phyloP scores from a whole-genome alignment of 2,113 vertebrate species.

The Misgurnus anguillicaudatus region DNA sequence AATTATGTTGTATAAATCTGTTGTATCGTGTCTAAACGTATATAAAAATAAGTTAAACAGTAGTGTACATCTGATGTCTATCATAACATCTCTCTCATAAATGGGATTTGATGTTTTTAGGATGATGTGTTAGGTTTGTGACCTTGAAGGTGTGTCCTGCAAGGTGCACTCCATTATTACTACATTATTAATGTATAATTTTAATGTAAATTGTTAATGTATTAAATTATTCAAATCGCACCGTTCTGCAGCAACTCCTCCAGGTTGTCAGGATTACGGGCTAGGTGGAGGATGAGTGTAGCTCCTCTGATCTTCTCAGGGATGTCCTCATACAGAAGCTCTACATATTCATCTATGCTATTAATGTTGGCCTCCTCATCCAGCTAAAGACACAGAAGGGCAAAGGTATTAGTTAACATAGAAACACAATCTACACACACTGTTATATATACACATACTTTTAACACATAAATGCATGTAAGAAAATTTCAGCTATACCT shows the following conservation, averaged over 20 bases:
- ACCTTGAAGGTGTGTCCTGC: too few relatives aligned
- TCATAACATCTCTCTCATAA: too few relatives aligned
- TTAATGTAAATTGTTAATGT: too few relatives aligned
- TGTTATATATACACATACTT: background rate
- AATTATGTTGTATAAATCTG: too few relatives aligned
- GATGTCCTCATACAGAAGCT: constrained; percentile 90
- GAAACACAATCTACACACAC: too few relatives aligned
- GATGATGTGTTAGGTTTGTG: too few relatives aligned
- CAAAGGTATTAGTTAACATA: constrained; percentile 34
- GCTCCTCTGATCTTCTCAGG: constrained; percentile 90
- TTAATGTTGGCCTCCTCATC: constrained; percentile 90
- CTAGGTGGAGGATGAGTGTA: constrained; percentile 88
- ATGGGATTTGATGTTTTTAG: too few relatives aligned
- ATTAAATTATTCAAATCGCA: constrained; percentile 53
- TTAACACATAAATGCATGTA: background rate
- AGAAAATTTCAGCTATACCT: constrained; percentile 72
- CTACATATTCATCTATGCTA: constrained; percentile 89
- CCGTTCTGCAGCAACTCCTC: constrained; percentile 89
- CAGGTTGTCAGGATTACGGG: constrained; percentile 89
- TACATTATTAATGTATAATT: too few relatives aligned
- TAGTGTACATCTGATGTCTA: too few relatives aligned
- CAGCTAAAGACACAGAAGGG: constrained; percentile 71
- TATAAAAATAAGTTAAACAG: too few relatives aligned
- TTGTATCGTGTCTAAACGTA: too few relatives aligned
- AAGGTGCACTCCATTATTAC: too few relatives aligned